Evolutionary conservation across 2,797 vertebrate species (phyloP).

Genomic region (Loriculus beryllinus): DNA sequence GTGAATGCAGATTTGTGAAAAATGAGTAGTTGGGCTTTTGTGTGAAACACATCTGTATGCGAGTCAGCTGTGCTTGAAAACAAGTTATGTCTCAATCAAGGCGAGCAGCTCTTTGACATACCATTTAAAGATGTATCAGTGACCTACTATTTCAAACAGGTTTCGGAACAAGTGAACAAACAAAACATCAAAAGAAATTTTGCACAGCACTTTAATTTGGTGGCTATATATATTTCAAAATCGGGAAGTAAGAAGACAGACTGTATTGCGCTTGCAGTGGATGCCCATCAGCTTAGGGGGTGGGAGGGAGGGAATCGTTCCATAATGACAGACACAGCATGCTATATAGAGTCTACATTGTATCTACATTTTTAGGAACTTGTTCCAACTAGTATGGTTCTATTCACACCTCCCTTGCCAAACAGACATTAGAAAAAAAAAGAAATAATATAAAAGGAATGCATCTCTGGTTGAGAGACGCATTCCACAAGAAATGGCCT

Average conservation of each 20-base stretch:
- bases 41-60: conserved; percentile 7
- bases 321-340: neutral
- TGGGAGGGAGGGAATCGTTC: neutral
- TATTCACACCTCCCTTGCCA: neutral
- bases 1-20: conserved; percentile 30
- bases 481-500: neutral
- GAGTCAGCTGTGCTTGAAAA: conserved; percentile 18
- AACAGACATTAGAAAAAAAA: neutral
- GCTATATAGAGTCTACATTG: neutral
- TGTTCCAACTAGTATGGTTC: neutral
- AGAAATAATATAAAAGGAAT: neutral
- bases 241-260: neutral
- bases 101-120: conserved; percentile 20
- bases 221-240: conserved; percentile 22
- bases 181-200: conserved; percentile 63
- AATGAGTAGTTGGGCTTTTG: neutral
- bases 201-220: conserved; percentile 45
- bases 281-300: neutral
- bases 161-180: conserved; percentile 59
- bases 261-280: neutral
- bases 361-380: neutral
- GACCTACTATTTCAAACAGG: conserved; percentile 67
- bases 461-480: neutral
- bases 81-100: conserved; percentile 57
- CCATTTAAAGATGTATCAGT: conserved; percentile 57